Conservation (phyloP, 2,888 invertebrate genomes). For the Volucella inanis region DNA sequence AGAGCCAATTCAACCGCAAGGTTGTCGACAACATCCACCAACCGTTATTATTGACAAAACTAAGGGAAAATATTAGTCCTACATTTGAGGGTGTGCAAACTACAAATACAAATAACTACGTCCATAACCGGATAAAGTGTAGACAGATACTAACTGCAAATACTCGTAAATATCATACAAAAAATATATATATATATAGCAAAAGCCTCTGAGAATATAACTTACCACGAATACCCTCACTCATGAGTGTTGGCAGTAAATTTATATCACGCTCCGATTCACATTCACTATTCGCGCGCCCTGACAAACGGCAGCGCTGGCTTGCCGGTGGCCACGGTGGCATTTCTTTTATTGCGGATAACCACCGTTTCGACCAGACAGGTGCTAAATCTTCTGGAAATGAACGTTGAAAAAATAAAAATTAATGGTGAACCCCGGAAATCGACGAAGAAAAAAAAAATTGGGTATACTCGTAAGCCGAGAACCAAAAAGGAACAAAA, state of each 20-base stretch:
- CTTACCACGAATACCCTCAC: constrained; percentile 52
- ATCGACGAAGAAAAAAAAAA: constrained; percentile 44
- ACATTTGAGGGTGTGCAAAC: too few relatives aligned
- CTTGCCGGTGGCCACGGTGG: constrained; percentile 35
- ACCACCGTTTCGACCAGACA: constrained; percentile 63
- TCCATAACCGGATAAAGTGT: constrained; percentile 58
- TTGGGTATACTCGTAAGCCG: too few relatives aligned
- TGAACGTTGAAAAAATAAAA: constrained; percentile 56
- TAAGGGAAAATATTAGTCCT: not conserved
- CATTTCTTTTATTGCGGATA: constrained; percentile 65
- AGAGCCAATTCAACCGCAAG: constrained; percentile 50
- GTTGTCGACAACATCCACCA: constrained; percentile 51
- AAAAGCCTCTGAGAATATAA: constrained; percentile 56
- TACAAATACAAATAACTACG: constrained; percentile 13
- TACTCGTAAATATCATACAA: constrained; percentile 24
- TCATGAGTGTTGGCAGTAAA: constrained; percentile 63
- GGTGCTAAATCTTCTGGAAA: constrained; percentile 72
- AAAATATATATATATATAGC: constrained; percentile 15
- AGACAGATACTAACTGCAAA: constrained; percentile 63
- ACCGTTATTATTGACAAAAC: constrained; percentile 57
- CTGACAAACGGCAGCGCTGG: constrained; percentile 58
- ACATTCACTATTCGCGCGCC: constrained; percentile 49
- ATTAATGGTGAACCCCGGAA: constrained; percentile 57
- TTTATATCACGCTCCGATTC: constrained; percentile 72
- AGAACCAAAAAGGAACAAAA: too few relatives aligned